Base-by-base conservation (phyloP, 1,140 invertebrate species). In the Anastrepha ludens region DNA sequence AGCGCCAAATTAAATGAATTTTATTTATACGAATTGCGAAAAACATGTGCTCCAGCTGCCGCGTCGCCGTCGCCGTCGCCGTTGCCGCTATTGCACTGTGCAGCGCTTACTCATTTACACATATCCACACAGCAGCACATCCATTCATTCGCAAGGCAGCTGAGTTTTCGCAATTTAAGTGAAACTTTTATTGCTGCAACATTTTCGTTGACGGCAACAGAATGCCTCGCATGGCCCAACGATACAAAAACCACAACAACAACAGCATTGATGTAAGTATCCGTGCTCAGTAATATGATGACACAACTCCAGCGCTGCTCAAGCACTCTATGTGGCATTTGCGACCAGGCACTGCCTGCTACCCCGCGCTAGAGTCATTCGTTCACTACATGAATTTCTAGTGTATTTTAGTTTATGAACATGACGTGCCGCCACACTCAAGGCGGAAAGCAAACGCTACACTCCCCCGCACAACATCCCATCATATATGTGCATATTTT, bases 1-100 rank as follows among this genome's bases (percentile, higher is more conserved):
- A 85, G 88, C 65, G 86, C 64, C 86, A 87, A 87, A 88, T 88
- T 88, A 87, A 87, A 88, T 87, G 88, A 88, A 88, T 85, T 88
- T 88, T 88, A 88, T 88, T 88, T 87, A 88, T 85, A 74, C 62
- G 88, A 88, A 88, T 86, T 88, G 74, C 86, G 59, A 59, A 50
- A 85, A 85, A 86, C 88, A 88, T 88, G 88, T 88, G 88, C 86
- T 88, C 47, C 88, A 74, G 20, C 88, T 59, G 64, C 55, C 29
- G 20, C 62, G 64, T 39, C 29, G 20, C 62, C 50, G 44, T 17
- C 29, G n/a, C 60, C n/a, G 39, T 59, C 58, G 60, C 29, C 15
- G 41, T 29, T 47, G 11, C 86, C 64, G 29, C 29, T 29, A 55
- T 6, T 15, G 11, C 67, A 1, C 41, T 9, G 39, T 13, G 41